These are phyloP conservation scores for Crypturellus undulatus DNA, from an alignment of 2,113 vertebrate species.

Conservation along the genomic window DNA sequence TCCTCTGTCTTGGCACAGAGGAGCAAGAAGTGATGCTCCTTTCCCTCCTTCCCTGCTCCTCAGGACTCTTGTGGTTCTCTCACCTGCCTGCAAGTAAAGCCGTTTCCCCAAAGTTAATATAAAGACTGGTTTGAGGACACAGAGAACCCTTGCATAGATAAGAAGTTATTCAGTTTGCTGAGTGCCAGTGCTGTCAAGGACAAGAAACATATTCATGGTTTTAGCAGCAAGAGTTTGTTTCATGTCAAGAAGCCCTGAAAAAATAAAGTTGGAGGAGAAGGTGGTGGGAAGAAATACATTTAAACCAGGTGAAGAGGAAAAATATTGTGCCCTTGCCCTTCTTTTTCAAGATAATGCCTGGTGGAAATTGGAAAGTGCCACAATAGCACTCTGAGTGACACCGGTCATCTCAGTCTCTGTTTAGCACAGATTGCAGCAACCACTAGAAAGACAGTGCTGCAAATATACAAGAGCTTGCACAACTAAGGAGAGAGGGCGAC, in stretches of 20 bases:
- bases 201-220: constrained; percentile 39
- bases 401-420: not conserved
- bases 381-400: not conserved
- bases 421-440: not conserved
- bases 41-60: not conserved
- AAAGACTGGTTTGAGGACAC: not conserved
- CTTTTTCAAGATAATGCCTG: not conserved
- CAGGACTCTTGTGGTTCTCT: not conserved
- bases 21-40: not conserved
- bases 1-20: not conserved
- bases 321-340: not conserved
- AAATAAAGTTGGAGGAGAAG: not conserved
- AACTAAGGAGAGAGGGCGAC: not conserved
- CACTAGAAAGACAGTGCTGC: not conserved
- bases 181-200: constrained; percentile 50
- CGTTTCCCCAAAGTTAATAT: constrained; percentile 7
- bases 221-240: constrained; percentile 32
- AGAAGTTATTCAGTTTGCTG: constrained; percentile 37
- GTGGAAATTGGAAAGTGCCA: not conserved
- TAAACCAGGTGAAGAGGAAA: constrained; percentile 5
- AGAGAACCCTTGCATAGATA: constrained; percentile 18
- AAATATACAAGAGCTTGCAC: not conserved
- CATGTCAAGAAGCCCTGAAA: constrained; percentile 34
- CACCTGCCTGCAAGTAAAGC: constrained; percentile 6
- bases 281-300: constrained; percentile 23